Evolutionary conservation across 2,113 vertebrate genomes (phyloP).

Genomic region (Xenopus laevis): DNA sequence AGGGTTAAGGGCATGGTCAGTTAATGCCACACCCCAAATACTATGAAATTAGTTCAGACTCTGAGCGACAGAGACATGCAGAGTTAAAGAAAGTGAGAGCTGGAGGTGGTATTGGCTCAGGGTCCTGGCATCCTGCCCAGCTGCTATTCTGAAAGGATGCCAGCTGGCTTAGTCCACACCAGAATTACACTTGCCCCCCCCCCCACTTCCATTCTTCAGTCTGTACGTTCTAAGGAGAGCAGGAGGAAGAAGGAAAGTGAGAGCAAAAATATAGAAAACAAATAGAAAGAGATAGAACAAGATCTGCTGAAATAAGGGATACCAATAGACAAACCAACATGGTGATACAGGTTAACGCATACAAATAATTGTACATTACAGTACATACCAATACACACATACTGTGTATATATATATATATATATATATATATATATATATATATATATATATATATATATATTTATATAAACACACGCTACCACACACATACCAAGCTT

Average conservation of each 20-base stretch:
- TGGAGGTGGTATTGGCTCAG: conserved; percentile 32
- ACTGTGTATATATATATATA: too few relatives aligned
- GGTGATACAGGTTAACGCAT: not conserved
- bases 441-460: too few relatives aligned
- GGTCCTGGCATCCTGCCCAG: conserved; percentile 38
- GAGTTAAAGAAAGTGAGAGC: conserved; percentile 37
- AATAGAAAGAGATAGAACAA: not conserved
- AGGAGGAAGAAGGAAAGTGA: conserved; percentile 8
- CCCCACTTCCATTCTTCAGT: not conserved
- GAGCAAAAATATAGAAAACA: conserved; percentile 20
- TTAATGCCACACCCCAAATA: conserved; percentile 16
- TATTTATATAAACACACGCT: too few relatives aligned
- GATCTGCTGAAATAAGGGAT: too few relatives aligned
- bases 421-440: too few relatives aligned
- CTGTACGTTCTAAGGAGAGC: conserved; percentile 13
- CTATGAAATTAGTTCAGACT: conserved; percentile 41
- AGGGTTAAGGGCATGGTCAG: conserved; percentile 30
- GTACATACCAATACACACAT: too few relatives aligned
- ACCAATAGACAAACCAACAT: not conserved
- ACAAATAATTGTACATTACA: too few relatives aligned
- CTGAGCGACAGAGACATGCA: conserved; percentile 39
- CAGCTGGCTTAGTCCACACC: conserved; percentile 35
- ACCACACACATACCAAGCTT: too few relatives aligned
- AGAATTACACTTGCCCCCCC: conserved; percentile 19
- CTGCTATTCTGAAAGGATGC: conserved; percentile 45